phyloP scores from a whole-genome alignment of 2,888 invertebrate species.

The Hyalella azteca region DNA sequence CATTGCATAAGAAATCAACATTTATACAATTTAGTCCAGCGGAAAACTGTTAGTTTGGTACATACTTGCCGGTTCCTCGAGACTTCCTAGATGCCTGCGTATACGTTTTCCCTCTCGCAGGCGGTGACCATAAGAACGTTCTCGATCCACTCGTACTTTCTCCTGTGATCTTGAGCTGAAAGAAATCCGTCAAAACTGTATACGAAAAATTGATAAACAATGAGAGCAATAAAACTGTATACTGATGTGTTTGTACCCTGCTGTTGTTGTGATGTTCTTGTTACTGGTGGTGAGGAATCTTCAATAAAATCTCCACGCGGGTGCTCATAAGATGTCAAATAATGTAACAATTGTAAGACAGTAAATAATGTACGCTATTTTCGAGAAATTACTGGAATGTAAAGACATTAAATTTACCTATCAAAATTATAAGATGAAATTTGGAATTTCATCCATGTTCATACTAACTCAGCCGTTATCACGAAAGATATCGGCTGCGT shows the following conservation, averaged over 20 bases:
- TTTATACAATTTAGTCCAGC: too few species aligned
- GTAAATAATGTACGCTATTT: not conserved
- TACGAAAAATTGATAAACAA: conserved; percentile 27
- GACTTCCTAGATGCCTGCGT: too few species aligned
- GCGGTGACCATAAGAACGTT: too few species aligned
- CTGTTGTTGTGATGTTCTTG: conserved; percentile 31
- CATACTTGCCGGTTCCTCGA: too few species aligned
- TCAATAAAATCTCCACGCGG: too few species aligned
- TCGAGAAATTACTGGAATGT: not conserved
- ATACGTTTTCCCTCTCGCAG: too few species aligned
- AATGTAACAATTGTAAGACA: too few species aligned
- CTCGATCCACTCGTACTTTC: not conserved
- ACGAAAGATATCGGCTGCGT: not conserved
- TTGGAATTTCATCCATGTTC: not conserved
- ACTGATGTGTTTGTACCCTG: conserved; percentile 38
- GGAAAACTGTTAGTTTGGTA: too few species aligned
- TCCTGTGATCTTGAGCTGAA: not conserved
- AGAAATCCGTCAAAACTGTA: conserved; percentile 31
- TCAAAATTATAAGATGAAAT: not conserved
- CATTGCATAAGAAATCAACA: too few species aligned
- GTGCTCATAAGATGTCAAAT: too few species aligned
- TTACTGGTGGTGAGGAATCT: not conserved
- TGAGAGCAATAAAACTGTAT: conserved; percentile 39
- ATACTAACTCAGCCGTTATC: not conserved
- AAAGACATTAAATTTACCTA: not conserved